These are phyloP conservation scores for Papilio protenor DNA, from an alignment of 2,888 invertebrate species.

Conservation along the genomic window DNA sequence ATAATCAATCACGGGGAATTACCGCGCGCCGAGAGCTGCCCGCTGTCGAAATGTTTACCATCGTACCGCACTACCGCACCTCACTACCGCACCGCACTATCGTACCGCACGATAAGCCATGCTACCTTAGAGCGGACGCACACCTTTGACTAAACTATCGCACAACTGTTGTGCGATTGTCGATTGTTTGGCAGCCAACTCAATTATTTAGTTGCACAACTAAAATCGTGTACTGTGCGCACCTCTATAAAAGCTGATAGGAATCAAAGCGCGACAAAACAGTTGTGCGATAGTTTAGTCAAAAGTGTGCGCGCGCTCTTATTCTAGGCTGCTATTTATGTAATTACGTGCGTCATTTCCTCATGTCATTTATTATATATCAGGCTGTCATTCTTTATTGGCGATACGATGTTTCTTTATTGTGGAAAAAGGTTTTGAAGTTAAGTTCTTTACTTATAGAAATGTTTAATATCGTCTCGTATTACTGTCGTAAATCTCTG, in stretches of 20 bases:
- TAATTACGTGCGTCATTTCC: constrained; percentile 37
- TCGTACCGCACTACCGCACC: constrained; percentile 44
- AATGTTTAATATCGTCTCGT: background rate
- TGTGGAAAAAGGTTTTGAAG: background rate
- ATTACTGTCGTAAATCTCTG: background rate
- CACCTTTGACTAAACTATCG: too few relatives aligned
- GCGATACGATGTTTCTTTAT: background rate
- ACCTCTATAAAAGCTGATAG: too few relatives aligned
- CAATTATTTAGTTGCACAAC: too few relatives aligned
- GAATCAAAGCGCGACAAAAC: too few relatives aligned
- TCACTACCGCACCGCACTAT: background rate
- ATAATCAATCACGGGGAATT: constrained; percentile 81
- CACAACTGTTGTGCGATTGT: too few relatives aligned
- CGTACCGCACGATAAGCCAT: background rate
- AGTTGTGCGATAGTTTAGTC: too few relatives aligned
- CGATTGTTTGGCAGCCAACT: too few relatives aligned
- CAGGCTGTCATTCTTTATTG: constrained; percentile 20
- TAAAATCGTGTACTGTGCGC: too few relatives aligned
- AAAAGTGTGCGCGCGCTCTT: background rate
- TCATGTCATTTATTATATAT: constrained; percentile 22
- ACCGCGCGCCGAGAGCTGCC: constrained; percentile 62
- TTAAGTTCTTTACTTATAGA: too few relatives aligned
- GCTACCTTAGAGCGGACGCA: background rate
- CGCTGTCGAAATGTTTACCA: constrained; percentile 52
- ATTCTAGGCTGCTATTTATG: constrained; percentile 22